phyloP scores from a whole-genome alignment of 2,888 invertebrate species.

The Unio delphinus region DNA sequence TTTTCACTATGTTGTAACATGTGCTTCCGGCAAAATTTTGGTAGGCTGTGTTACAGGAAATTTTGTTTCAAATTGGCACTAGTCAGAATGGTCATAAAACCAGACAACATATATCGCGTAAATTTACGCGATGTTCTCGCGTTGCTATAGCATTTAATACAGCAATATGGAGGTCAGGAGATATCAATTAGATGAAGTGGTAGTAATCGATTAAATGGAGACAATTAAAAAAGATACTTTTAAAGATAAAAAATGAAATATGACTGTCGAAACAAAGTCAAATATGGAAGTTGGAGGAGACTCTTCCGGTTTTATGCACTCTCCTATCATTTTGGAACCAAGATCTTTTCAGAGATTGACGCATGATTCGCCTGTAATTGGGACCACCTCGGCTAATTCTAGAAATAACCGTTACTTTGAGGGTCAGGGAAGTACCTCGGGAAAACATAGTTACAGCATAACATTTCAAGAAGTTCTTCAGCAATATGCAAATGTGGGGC shows the following conservation, averaged over 20 bases:
- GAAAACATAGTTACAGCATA: constrained; percentile 19
- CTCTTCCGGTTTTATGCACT: not conserved
- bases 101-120: constrained; percentile 1
- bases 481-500: constrained; percentile 6
- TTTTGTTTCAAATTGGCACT: no score
- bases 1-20: constrained; percentile 1
- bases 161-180: constrained; percentile 31
- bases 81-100: not conserved
- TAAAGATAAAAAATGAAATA: not conserved
- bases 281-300: constrained; percentile 10
- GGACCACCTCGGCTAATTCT: no score
- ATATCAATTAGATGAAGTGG: constrained; percentile 4
- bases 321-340: no score
- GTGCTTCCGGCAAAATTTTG: constrained; percentile 16
- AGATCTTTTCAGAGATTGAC: no score
- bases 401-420: no score
- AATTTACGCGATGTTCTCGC: constrained; percentile 11
- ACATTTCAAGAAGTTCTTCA: constrained; percentile 27
- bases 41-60: not conserved
- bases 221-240: constrained; percentile 3
- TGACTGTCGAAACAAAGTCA: not conserved
- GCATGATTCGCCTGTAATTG: no score
- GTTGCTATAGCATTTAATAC: constrained; percentile 30
- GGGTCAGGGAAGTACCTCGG: no score
- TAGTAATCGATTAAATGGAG: constrained; percentile 1